Conservation (phyloP, 2,797 vertebrate species). For the Lemur catta region DNA sequence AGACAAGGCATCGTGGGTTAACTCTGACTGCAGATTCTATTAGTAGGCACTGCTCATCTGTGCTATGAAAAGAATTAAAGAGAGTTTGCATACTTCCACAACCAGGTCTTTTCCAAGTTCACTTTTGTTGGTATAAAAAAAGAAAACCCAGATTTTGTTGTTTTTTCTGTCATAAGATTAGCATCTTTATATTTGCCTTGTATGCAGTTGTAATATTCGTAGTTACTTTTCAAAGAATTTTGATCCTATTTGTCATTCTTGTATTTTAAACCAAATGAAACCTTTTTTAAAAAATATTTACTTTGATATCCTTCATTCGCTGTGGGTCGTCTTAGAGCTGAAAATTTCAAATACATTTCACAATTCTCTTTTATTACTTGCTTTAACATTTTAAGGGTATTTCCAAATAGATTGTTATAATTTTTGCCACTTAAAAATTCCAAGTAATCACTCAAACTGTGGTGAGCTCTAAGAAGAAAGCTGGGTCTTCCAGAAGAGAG, state of each 20-base stretch:
- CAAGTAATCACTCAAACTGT: neutral
- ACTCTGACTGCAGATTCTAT: constrained; percentile 32
- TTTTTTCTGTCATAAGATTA: constrained; percentile 45
- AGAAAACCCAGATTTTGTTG: neutral
- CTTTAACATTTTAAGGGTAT: constrained; percentile 76
- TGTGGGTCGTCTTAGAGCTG: constrained; percentile 80
- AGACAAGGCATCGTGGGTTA: constrained; percentile 37
- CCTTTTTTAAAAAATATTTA: constrained; percentile 75
- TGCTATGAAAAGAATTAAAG: constrained; percentile 49
- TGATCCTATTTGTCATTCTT: constrained; percentile 75
- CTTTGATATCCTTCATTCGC: constrained; percentile 79
- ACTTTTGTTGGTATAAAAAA: neutral
- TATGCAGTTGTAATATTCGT: constrained; percentile 74
- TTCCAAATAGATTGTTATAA: constrained; percentile 36
- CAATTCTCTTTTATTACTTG: constrained; percentile 78
- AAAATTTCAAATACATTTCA: constrained; percentile 77
- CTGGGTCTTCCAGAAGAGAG: neutral
- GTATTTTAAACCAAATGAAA: constrained; percentile 80
- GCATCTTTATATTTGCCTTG: constrained; percentile 79
- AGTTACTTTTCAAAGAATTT: constrained; percentile 77
- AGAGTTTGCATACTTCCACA: constrained; percentile 23
- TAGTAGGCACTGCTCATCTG: constrained; percentile 43
- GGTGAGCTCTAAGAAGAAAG: neutral
- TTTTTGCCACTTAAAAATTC: neutral
- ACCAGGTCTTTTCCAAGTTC: neutral